Conservation (phyloP, 2,888 invertebrate species). For the Ernsta delagoae region DNA sequence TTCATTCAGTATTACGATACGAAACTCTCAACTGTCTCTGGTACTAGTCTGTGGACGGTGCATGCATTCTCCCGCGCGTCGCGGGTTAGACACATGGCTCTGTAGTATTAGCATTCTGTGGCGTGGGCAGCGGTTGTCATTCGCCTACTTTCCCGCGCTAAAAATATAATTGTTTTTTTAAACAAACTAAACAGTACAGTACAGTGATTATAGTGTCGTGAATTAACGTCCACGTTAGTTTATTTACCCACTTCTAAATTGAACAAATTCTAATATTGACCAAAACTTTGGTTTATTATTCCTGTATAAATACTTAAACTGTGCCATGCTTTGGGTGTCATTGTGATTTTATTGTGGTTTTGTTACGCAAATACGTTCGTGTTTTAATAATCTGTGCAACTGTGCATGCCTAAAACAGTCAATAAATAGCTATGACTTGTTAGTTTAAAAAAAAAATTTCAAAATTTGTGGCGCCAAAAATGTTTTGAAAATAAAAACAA, state of each 20-base stretch:
- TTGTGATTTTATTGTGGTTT: neutral
- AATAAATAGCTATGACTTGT: neutral
- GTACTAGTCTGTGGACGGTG: too few relatives aligned
- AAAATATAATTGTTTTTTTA: neutral
- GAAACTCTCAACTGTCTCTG: too few relatives aligned
- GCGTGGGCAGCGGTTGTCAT: neutral
- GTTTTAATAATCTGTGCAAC: neutral
- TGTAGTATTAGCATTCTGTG: too few relatives aligned
- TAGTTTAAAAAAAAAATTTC: neutral
- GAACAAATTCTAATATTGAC: neutral
- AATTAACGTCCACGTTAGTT: neutral
- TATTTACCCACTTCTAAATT: neutral
- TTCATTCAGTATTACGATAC: neutral
- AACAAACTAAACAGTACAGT: too few relatives aligned
- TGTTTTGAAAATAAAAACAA: neutral
- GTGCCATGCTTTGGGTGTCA: neutral
- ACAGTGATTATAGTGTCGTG: neutral
- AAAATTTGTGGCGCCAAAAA: conserved; percentile 1
- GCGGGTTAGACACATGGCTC: neutral
- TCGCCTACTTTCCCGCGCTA: conserved; percentile 7
- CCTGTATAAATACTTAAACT: neutral
- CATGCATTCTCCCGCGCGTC: conserved; percentile 1
- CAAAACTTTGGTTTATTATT: too few relatives aligned
- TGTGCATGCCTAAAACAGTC: neutral
- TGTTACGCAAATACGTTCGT: neutral